Conservation (phyloP, 2,113 vertebrate species). For the Solea solea region DNA sequence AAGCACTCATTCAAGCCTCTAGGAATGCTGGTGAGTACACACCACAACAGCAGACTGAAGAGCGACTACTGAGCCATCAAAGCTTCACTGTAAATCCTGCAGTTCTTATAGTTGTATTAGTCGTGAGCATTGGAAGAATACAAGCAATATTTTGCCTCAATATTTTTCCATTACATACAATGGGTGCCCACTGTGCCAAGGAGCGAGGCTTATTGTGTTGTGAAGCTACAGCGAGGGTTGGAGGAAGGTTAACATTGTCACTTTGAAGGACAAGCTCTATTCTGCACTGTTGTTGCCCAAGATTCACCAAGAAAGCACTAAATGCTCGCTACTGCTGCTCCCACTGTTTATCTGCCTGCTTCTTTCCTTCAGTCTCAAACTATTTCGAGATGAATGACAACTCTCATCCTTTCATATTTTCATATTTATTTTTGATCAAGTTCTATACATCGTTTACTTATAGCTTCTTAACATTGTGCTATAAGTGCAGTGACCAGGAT, state of each 20-base stretch:
- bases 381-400: slow-evolving; percentile 8
- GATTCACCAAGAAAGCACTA: slow-evolving; percentile 13
- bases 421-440: background rate
- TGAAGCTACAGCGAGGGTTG: slow-evolving; percentile 16
- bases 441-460: background rate
- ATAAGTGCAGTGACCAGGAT: background rate
- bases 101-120: background rate
- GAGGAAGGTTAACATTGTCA: slow-evolving; percentile 17
- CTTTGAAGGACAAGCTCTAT: slow-evolving; percentile 33
- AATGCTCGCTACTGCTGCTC: slow-evolving; percentile 2
- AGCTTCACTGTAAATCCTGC: slow-evolving; percentile 14
- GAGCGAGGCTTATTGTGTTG: background rate
- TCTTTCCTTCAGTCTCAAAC: background rate
- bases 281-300: background rate
- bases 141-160: background rate
- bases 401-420: background rate
- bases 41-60: background rate
- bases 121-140: background rate
- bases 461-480: background rate
- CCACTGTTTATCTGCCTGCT: background rate
- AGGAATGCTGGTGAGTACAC: slow-evolving; percentile 12
- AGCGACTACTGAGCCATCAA: slow-evolving; percentile 2
- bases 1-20: slow-evolving; percentile 17
- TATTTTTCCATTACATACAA: background rate
- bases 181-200: background rate